Base-by-base conservation (phyloP, 2,888 invertebrate species). In the Scaeva pyrastri region DNA sequence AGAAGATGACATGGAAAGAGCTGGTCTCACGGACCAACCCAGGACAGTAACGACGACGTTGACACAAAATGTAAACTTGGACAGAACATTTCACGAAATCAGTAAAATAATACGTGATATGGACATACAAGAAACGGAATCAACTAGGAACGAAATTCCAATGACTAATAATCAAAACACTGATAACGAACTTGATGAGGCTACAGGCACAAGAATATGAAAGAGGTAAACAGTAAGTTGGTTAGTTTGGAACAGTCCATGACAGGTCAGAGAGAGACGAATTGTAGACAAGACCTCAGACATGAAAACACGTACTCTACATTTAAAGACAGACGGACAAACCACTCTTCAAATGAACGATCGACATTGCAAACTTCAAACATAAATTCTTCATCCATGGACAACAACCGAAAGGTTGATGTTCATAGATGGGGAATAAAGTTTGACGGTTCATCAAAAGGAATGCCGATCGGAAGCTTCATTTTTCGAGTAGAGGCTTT, bases 341-440 rank as follows among this genome's bases (percentile, higher is more conserved):
- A 0, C 52, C 52, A 23, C 52, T 52, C 12, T 14, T 1, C 14
- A 52, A 52, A 52, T 26, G 8, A 2, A 14, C 14, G 14, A 21
- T 21, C 52, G 52, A 52, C 52, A 26, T 26, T 2, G 7, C 23
- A 26, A 2, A 7, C 21, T 2, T 6, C 23, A 23, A 2, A 10
- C 7, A 2, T 2, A 7, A 5, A 14, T 0, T 52, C 21, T 10
- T 21, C n/a, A 7, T 23, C 14, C 8, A n/a, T 23, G 7, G 52
- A 52, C 8, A 52, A 8, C 23, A 26, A 52, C 2, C 14, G 52
- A 52, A 23, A 14, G 23, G 7, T 52, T 52, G 52, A 52, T 14
- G n/a, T 66, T 14, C 50, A 48, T 48, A 52, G 39, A 14, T 70
- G 70, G 70, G 70, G 70, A n/a, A 10, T 70, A 0, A 70, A 55